Percentiles rank a stretch among this genome's conserved stretches.
These are phyloP conservation scores for Hydrophis major DNA, from an alignment of 2,797 vertebrate genomes.

Conservation along the genomic window DNA sequence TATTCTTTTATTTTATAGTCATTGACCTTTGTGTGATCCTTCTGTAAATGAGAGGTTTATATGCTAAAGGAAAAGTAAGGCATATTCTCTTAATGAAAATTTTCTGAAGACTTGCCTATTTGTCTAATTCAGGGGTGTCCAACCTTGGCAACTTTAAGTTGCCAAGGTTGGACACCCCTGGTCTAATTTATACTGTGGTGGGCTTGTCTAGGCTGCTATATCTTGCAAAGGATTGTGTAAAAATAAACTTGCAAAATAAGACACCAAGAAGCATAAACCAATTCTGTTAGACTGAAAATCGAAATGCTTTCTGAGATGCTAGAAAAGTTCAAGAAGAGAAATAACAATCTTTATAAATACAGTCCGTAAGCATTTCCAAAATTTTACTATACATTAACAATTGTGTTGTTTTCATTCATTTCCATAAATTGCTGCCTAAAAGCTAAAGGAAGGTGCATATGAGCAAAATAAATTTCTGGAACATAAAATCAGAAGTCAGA, in stretches of 20 bases:
- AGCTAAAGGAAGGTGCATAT: background rate
- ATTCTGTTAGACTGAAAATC: conserved; percentile 17
- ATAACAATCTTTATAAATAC: conserved; percentile 2
- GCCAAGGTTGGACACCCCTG: no score
- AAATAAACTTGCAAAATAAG: conserved; percentile 51
- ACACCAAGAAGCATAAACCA: conserved; percentile 39
- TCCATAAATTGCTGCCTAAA: background rate
- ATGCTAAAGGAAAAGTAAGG: conserved; percentile 33
- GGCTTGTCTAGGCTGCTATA: conserved; percentile 50
- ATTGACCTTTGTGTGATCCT: conserved; percentile 66
- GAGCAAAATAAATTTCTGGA: conserved; percentile 10
- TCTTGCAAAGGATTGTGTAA: conserved; percentile 56
- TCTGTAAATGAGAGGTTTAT: background rate
- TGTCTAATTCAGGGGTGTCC: conserved; percentile 54
- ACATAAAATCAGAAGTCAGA: background rate
- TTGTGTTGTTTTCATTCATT: background rate
- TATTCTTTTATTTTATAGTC: conserved; percentile 65
- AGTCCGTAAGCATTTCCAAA: background rate
- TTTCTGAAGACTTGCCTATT: conserved; percentile 62
- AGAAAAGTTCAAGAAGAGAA: background rate
- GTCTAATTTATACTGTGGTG: conserved; percentile 70
- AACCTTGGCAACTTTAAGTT: no score
- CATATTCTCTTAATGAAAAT: conserved; percentile 55
- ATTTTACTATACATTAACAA: background rate
- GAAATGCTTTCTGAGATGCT: background rate